Evolutionary conservation across 2,113 vertebrate genomes (phyloP).

Genomic region (Calypte anna): DNA sequence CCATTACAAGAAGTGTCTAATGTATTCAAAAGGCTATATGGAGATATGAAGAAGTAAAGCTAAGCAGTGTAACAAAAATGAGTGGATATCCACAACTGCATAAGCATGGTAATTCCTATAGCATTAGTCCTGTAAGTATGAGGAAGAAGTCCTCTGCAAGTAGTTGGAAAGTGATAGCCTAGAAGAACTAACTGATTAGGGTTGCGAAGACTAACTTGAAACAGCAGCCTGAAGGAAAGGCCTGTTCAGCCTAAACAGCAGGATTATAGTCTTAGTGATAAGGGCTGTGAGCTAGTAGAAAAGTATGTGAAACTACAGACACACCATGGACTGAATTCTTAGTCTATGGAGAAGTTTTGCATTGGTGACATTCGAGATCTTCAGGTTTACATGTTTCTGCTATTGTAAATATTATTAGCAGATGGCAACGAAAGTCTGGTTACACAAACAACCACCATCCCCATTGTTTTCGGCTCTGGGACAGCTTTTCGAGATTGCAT

Average conservation of each 20-base stretch:
- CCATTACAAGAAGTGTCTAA: background rate
- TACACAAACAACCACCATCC: background rate
- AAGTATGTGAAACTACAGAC: background rate
- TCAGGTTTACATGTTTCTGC: background rate
- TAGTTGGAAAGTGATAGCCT: background rate
- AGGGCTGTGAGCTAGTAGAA: background rate
- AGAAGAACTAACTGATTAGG: conserved; percentile 12
- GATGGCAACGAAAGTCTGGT: background rate
- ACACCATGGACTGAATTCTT: background rate
- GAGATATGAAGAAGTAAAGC: background rate
- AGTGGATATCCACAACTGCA: background rate
- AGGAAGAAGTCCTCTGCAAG: background rate
- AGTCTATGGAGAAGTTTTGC: background rate
- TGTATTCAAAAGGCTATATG: background rate
- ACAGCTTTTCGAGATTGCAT: background rate
- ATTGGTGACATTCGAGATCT: background rate
- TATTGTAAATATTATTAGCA: conserved; percentile 25
- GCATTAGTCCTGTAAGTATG: background rate
- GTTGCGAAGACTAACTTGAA: conserved; percentile 4
- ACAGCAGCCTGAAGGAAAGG: conserved; percentile 1
- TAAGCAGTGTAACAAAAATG: background rate
- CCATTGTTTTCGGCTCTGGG: background rate
- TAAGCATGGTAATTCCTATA: background rate
- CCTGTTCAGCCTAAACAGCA: conserved; percentile 25
- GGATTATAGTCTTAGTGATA: conserved; percentile 22